Conservation (phyloP, 2,797 vertebrate species). For the Buphagus erythrorhynchus region DNA sequence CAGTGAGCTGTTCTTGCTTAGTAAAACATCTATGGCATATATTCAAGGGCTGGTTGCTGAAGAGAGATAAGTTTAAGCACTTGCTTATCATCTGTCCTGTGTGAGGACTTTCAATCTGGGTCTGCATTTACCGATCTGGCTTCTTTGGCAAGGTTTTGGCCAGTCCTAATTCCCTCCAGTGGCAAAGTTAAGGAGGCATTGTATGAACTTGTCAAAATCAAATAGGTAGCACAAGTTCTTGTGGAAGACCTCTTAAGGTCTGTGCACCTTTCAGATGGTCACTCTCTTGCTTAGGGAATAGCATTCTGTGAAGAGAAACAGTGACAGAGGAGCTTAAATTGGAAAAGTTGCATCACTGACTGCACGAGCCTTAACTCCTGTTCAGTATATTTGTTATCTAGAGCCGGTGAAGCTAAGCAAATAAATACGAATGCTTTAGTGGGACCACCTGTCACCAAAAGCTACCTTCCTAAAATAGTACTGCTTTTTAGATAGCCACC, state of each 20-base stretch:
- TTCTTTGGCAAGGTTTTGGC: not conserved
- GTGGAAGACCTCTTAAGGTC: too few relatives aligned
- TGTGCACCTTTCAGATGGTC: not conserved
- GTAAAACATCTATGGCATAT: not conserved
- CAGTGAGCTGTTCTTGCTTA: not conserved
- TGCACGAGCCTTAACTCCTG: not conserved
- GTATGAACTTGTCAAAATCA: not conserved
- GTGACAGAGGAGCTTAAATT: not conserved
- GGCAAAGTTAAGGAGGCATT: not conserved
- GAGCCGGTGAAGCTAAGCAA: not conserved
- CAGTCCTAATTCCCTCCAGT: not conserved
- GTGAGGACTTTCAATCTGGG: not conserved
- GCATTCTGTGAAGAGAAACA: not conserved
- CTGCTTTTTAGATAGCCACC: not conserved
- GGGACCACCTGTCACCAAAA: not conserved
- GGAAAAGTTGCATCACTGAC: too few relatives aligned
- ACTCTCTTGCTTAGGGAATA: not conserved
- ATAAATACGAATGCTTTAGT: not conserved
- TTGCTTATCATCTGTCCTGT: not conserved
- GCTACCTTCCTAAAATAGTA: not conserved
- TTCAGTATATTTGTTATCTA: not conserved
- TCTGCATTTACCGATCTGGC: not conserved
- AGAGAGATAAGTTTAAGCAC: not conserved
- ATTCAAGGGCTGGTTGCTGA: not conserved
- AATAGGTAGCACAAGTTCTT: not conserved